These are phyloP conservation scores for Drosophila recens DNA, from an alignment of 2,888 invertebrate genomes.

Conservation along the genomic window DNA sequence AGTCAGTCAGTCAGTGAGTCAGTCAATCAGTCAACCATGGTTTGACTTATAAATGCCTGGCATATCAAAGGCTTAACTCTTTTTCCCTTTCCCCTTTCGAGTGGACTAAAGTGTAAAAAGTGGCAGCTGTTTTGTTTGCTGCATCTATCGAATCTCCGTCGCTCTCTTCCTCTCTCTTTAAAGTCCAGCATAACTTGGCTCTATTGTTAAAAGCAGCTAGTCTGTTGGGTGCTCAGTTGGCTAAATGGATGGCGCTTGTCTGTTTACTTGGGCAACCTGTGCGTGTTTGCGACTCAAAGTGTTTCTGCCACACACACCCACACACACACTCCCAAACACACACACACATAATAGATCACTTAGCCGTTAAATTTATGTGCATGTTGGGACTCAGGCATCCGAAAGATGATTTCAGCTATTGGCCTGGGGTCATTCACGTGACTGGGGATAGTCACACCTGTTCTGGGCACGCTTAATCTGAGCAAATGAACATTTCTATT, in stretches of 20 bases:
- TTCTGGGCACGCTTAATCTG: slow-evolving; percentile 1
- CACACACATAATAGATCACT: slow-evolving; percentile 63
- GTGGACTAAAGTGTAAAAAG: slow-evolving; percentile 24
- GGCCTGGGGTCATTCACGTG: slow-evolving; percentile 23
- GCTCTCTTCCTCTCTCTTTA: slow-evolving; percentile 8
- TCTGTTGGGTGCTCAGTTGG: slow-evolving; percentile 25
- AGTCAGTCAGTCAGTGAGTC: slow-evolving; percentile 22
- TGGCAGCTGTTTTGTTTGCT: slow-evolving; percentile 37
- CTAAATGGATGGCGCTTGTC: slow-evolving; percentile 25
- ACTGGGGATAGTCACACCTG: slow-evolving; percentile 42
- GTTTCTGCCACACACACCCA: slow-evolving; percentile 11
- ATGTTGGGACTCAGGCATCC: slow-evolving; percentile 49
- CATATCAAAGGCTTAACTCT: slow-evolving; percentile 57
- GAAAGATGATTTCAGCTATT: slow-evolving; percentile 50
- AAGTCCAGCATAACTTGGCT: slow-evolving; percentile 14
- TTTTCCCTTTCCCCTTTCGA: not conserved
- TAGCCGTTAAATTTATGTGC: slow-evolving; percentile 69
- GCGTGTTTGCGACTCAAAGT: slow-evolving; percentile 21
- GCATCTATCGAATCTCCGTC: slow-evolving; percentile 11
- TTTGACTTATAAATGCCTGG: slow-evolving; percentile 73
- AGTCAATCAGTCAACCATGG: slow-evolving; percentile 46
- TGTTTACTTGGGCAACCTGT: slow-evolving; percentile 28
- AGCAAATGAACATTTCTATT: slow-evolving; percentile 36
- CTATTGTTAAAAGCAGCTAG: slow-evolving; percentile 33
- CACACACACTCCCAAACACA: slow-evolving; percentile 9